phyloP scores from a whole-genome alignment of 2,797 vertebrate species.

The Alfaro cultratus region DNA sequence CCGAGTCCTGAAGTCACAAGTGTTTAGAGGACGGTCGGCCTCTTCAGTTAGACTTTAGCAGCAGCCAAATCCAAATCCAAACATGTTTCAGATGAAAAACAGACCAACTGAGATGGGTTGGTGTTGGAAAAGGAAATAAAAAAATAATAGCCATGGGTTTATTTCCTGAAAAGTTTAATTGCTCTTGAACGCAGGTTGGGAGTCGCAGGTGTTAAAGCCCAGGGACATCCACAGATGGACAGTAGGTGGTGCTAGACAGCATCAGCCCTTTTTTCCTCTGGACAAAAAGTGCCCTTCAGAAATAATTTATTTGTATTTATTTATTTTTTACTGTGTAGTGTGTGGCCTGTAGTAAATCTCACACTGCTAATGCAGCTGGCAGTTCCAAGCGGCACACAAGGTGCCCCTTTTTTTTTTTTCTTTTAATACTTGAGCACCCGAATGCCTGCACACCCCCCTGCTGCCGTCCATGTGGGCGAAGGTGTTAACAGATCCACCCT shows the following conservation, averaged over 20 bases:
- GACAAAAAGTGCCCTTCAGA: too few species aligned
- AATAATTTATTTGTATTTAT: too few species aligned
- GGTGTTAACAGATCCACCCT: constrained; percentile 61
- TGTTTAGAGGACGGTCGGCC: constrained; percentile 41
- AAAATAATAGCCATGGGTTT: constrained; percentile 39
- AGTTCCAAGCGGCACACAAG: too few species aligned
- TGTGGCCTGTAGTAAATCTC: too few species aligned
- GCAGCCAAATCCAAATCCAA: constrained; percentile 44
- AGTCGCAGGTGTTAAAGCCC: constrained; percentile 44
- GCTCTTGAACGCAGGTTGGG: constrained; percentile 8
- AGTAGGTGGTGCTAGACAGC: too few species aligned
- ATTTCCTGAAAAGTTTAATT: constrained; percentile 17
- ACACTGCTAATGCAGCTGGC: too few species aligned
- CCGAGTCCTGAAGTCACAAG: constrained; percentile 44
- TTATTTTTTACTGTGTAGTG: too few species aligned
- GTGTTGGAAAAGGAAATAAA: not conserved
- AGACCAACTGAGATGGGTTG: constrained; percentile 8
- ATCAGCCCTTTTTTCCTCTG: too few species aligned
- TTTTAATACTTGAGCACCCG: too few species aligned
- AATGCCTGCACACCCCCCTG: too few species aligned
- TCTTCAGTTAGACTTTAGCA: constrained; percentile 49
- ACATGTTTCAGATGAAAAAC: constrained; percentile 25
- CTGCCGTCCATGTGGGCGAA: constrained; percentile 36
- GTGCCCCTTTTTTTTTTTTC: too few species aligned
- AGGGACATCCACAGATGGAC: not conserved